Conservation (phyloP, 1,140 invertebrate species). For the Homarus americanus region DNA sequence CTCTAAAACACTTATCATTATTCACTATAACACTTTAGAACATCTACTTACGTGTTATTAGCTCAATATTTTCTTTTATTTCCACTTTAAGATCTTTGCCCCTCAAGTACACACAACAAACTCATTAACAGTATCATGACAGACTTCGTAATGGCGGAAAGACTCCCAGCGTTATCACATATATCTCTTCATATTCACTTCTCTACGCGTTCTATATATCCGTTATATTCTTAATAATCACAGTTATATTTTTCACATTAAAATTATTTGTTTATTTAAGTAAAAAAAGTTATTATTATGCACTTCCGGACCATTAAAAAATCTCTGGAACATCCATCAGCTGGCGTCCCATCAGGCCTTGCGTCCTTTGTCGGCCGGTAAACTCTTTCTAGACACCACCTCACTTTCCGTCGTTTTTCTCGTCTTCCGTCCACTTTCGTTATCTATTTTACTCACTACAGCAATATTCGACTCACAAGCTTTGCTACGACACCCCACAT, state of each 20-base stretch:
- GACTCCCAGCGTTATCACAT: slow-evolving; percentile 37
- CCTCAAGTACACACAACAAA: slow-evolving; percentile 66
- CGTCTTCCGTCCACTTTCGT: slow-evolving; percentile 5
- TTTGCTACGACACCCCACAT: slow-evolving; percentile 75
- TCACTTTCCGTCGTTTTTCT: slow-evolving; percentile 58
- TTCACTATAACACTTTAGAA: neutral
- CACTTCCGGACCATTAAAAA: slow-evolving; percentile 48
- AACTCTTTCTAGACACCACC: slow-evolving; percentile 38
- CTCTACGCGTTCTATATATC: neutral
- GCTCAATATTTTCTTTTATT: neutral
- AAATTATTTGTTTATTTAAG: neutral
- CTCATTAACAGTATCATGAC: slow-evolving; percentile 74
- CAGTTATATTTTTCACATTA: neutral
- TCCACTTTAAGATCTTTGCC: slow-evolving; percentile 32
- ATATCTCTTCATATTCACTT: neutral
- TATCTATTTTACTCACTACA: slow-evolving; percentile 28
- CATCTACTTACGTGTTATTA: neutral
- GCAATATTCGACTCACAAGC: slow-evolving; percentile 60
- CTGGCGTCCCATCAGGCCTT: slow-evolving; percentile 33
- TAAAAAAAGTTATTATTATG: slow-evolving; percentile 47
- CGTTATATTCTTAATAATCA: neutral
- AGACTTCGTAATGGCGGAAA: slow-evolving; percentile 73
- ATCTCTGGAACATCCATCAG: slow-evolving; percentile 50
- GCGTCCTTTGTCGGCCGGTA: slow-evolving; percentile 51
- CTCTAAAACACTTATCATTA: neutral